Conservation (phyloP, 2,888 invertebrate genomes). For the Mythimna albipuncta region DNA sequence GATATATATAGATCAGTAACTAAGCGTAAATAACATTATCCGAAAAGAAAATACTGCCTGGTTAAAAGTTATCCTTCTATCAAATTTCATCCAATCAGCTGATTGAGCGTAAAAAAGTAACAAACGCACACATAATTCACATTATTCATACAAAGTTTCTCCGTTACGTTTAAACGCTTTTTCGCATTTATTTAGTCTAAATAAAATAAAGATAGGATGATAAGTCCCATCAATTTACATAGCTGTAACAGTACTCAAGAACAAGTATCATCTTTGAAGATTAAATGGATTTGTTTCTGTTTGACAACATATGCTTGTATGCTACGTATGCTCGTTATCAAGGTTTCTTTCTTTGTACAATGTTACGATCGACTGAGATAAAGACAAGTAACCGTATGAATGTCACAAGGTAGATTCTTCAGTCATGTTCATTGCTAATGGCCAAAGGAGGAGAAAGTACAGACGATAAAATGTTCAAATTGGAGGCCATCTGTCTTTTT, state of each 20-base stretch:
- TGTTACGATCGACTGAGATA: slow-evolving; percentile 25
- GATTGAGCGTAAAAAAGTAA: no score
- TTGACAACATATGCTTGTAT: neutral
- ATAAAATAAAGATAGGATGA: neutral
- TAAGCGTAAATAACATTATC: no score
- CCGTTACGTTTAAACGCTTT: slow-evolving; percentile 1
- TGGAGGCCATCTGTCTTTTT: neutral
- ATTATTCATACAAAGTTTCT: no score
- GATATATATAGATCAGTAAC: no score
- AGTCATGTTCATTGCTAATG: no score
- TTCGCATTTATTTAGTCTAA: neutral
- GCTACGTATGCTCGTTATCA: slow-evolving; percentile 7
- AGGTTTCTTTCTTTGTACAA: slow-evolving; percentile 6
- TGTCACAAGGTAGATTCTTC: slow-evolving; percentile 1
- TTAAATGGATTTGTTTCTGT: slow-evolving; percentile 42
- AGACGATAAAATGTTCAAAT: no score
- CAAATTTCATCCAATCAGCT: no score
- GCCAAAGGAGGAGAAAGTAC: no score
- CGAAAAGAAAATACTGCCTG: no score
- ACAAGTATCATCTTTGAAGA: slow-evolving; percentile 17
- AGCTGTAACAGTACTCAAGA: slow-evolving; percentile 10
- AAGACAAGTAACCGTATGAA: neutral
- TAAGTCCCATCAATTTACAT: slow-evolving; percentile 11
- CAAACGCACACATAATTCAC: no score
- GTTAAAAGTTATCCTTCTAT: no score